Evolutionary conservation across 2,888 invertebrate species (phyloP).

Genomic region (Latheticus oryzae): DNA sequence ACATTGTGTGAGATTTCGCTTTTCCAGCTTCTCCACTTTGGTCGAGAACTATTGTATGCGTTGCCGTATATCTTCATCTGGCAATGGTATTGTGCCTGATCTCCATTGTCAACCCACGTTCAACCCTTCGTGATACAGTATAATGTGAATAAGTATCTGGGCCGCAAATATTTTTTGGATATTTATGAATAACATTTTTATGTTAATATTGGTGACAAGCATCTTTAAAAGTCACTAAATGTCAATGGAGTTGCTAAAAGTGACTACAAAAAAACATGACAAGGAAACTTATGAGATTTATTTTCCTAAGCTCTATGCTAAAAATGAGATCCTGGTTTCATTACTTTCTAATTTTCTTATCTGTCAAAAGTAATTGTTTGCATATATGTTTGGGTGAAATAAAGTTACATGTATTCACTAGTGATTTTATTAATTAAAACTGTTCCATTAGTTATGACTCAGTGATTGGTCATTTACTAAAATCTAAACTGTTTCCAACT

Average conservation of each 20-base stretch:
- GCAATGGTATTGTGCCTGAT: slow-evolving; percentile 51
- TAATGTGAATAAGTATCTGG: slow-evolving; percentile 23
- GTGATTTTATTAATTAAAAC: too few species aligned
- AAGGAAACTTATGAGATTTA: background rate
- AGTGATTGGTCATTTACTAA: too few species aligned
- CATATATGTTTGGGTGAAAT: too few species aligned
- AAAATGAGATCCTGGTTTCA: too few species aligned
- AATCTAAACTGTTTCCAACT: too few species aligned
- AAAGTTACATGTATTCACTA: too few species aligned
- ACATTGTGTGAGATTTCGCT: slow-evolving; percentile 46
- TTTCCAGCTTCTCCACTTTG: slow-evolving; percentile 47
- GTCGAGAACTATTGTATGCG: slow-evolving; percentile 47
- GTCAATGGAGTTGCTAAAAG: too few species aligned
- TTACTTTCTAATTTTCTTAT: too few species aligned
- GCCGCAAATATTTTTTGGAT: slow-evolving; percentile 9
- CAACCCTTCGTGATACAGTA: slow-evolving; percentile 28
- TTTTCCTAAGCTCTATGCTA: too few species aligned
- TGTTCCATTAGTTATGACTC: too few species aligned
- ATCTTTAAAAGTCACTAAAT: background rate
- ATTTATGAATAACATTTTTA: background rate
- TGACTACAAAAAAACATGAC: background rate
- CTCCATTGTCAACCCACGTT: slow-evolving; percentile 48
- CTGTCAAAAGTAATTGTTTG: too few species aligned
- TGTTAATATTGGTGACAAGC: background rate
- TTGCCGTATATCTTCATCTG: slow-evolving; percentile 53